Evolutionary conservation across 2,113 vertebrate species (phyloP).

Genomic region (Ceyx cyanopectus): DNA sequence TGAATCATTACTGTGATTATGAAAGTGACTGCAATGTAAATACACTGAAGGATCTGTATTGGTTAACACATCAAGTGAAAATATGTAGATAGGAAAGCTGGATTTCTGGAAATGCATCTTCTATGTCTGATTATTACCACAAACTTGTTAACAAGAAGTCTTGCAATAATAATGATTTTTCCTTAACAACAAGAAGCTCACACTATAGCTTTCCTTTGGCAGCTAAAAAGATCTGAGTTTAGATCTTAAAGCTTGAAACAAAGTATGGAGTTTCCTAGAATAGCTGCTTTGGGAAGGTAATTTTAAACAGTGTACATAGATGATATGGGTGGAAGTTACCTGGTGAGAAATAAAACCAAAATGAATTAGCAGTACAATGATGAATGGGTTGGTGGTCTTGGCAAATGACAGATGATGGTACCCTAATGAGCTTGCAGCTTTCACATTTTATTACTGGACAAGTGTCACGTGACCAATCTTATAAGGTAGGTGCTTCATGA

Average conservation of each 20-base stretch:
- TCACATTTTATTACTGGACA: not conserved
- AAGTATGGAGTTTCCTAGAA: not conserved
- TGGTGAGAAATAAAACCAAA: not conserved
- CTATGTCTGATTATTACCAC: slow-evolving; percentile 15
- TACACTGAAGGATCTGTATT: not conserved
- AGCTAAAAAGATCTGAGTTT: slow-evolving; percentile 1
- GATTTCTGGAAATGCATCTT: no score
- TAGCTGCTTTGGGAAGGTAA: not conserved
- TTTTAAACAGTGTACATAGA: not conserved
- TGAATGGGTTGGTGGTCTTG: not conserved
- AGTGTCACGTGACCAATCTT: not conserved
- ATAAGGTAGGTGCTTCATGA: not conserved
- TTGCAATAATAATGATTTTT: not conserved
- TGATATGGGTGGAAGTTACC: not conserved
- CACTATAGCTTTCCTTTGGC: slow-evolving; percentile 1
- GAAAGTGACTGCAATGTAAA: slow-evolving; percentile 3
- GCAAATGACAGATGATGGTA: not conserved
- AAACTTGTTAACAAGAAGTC: slow-evolving; percentile 33
- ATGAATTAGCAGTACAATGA: not conserved
- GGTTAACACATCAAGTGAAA: slow-evolving; percentile 23
- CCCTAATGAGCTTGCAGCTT: not conserved
- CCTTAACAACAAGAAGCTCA: not conserved
- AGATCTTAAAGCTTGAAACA: not conserved
- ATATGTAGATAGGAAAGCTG: slow-evolving; percentile 1
- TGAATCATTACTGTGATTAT: not conserved